Base-by-base conservation (phyloP, 2,888 invertebrate genomes). In the Drosophila pseudotalamancana region DNA sequence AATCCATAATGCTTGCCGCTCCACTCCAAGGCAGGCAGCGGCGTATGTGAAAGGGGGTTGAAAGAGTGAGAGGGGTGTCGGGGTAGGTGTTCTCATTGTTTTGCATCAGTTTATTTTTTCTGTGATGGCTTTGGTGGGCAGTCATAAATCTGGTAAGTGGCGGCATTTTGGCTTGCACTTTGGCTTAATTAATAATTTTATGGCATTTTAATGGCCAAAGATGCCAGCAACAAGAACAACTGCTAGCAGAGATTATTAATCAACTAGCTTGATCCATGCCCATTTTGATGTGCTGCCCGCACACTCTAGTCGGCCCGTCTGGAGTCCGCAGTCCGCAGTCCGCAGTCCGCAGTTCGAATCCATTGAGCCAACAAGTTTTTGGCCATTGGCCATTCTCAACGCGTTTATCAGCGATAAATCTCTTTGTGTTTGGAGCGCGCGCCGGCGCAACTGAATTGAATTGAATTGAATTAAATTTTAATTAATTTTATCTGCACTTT, bases 1-100 rank as follows among this genome's bases (percentile, higher is more conserved):
- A 90, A 91, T 88, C 89, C 91, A 90, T 91, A 91, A 91, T 91
- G 81, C 81, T 87, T 81, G 54, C 51, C 14, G 34, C 49, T 37
- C 75, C 72, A 72, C 73, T 77, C 64, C 57, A 39, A 54, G 29
- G 34, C 63, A 37, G 43, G 6, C 3, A 27, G 34, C 2, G 8
- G 11, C 11, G 19, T 3, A n/a, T 11, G 35, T 12, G 11, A n/a
- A 2, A 6, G 4, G 34, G 23, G 21, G 42, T 6, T 23, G 23
- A 11, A 3, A 0, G 3, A 1, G 11, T 25, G 12, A 1, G 3
- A n/a, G 14, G 34, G 14, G 6, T 6, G 21, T n/a, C 4, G 18
- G 21, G 60, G 27, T 14, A 23, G 27, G 25, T 37, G 25, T 43
- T 29, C 11, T 18, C 43, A 40, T 53, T 67, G 48, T 54, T 25